A percentile compares a stretch with the other conserved stretches of the same genome.
Evolutionary conservation across 2,888 invertebrate species (phyloP).

Genomic region (Platycnemis pennipes): DNA sequence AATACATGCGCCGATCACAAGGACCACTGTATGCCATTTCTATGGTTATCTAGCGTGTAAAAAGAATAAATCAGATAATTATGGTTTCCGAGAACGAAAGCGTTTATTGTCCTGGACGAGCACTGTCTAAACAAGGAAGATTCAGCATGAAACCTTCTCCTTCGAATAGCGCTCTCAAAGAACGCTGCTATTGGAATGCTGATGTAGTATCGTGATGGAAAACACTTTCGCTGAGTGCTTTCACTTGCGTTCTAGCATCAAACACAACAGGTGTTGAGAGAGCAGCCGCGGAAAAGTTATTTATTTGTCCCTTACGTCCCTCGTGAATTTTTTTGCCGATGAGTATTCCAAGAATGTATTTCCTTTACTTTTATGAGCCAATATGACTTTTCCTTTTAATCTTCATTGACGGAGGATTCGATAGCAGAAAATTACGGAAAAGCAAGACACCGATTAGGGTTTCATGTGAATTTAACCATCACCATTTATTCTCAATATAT

Average conservation of each 20-base stretch:
- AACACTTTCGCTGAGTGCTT: constrained; percentile 32
- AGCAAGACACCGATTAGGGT: too few relatives aligned
- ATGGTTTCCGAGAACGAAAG: neutral
- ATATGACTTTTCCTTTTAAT: neutral
- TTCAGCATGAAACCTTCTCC: neutral
- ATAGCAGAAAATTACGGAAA: too few relatives aligned
- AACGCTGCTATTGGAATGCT: neutral
- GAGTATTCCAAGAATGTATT: neutral
- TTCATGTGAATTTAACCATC: too few relatives aligned
- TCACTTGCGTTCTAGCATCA: neutral
- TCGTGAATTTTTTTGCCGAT: neutral
- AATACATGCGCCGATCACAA: too few relatives aligned
- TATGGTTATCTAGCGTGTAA: too few relatives aligned
- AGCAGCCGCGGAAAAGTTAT: neutral
- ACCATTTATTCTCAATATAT: too few relatives aligned
- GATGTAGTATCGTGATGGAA: neutral
- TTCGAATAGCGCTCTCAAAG: neutral
- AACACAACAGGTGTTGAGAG: neutral
- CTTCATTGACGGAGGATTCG: too few relatives aligned
- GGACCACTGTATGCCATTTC: too few relatives aligned
- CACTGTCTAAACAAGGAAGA: neutral
- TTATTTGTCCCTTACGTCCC: neutral
- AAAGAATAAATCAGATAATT: neutral
- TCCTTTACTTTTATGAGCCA: neutral
- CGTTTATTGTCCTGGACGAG: neutral